Evolutionary conservation across 2,888 invertebrate species (phyloP).

Genomic region (Seira sanloemensis): DNA sequence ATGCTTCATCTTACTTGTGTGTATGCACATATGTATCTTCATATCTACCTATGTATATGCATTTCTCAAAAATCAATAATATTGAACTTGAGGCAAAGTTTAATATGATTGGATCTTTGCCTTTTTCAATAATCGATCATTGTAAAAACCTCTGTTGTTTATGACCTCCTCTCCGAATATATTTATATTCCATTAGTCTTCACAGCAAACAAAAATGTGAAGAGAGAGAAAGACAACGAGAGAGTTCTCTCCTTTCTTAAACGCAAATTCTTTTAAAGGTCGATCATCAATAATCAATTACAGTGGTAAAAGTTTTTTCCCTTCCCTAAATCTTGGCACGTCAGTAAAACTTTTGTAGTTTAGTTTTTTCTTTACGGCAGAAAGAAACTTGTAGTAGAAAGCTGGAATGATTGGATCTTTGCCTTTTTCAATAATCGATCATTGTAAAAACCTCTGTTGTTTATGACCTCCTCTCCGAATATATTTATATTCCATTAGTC

Average conservation of each 20-base stretch:
- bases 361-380: no score
- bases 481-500: background rate
- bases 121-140: slow-evolving; percentile 1
- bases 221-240: no score
- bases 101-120: no score
- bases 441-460: background rate
- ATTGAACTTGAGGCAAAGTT: background rate
- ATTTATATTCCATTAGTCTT: background rate
- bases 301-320: background rate
- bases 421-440: background rate
- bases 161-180: background rate
- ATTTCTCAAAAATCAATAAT: background rate
- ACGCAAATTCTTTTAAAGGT: background rate
- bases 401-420: slow-evolving; percentile 29
- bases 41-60: no score
- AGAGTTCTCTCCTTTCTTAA: no score
- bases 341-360: no score
- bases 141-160: background rate
- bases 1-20: no score
- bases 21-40: no score
- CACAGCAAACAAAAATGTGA: background rate
- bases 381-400: slow-evolving; percentile 26
- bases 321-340: no score
- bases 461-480: background rate
- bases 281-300: background rate